These are phyloP conservation scores for Medauroidea extradentata DNA, from an alignment of 1,140 invertebrate species.

Conservation along the genomic window DNA sequence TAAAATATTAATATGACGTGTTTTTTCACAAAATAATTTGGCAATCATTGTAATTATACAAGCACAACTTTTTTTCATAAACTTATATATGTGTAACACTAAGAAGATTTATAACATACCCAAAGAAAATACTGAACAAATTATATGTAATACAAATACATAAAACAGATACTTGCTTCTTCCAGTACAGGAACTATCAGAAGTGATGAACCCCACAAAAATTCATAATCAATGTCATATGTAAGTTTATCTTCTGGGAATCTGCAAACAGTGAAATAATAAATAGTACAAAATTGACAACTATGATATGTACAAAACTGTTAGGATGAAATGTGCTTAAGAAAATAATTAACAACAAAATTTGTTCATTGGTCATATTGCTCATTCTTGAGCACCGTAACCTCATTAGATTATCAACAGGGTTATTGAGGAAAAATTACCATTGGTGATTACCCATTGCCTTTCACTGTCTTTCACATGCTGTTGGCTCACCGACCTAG, in stretches of 20 bases:
- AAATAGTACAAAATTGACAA: too few relatives aligned
- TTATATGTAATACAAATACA: too few relatives aligned
- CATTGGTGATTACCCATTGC: too few relatives aligned
- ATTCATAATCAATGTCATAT: slow-evolving; percentile 70
- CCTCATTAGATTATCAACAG: not conserved
- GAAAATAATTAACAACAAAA: not conserved
- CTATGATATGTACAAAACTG: not conserved
- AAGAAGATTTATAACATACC: too few relatives aligned
- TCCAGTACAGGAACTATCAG: slow-evolving; percentile 73
- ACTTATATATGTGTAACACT: too few relatives aligned
- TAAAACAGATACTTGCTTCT: slow-evolving; percentile 43
- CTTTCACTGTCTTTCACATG: too few relatives aligned
- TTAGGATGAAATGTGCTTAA: not conserved
- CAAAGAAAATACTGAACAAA: too few relatives aligned
- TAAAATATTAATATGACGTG: too few relatives aligned
- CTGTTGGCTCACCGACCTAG: too few relatives aligned
- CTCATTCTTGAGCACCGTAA: not conserved
- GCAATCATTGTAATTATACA: too few relatives aligned
- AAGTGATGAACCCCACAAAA: slow-evolving; percentile 70
- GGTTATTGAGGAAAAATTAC: not conserved
- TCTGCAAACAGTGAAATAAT: slow-evolving; percentile 45
- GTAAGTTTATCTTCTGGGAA: slow-evolving; percentile 62
- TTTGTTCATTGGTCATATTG: not conserved
- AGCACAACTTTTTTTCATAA: too few relatives aligned
- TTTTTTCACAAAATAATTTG: too few relatives aligned